Percentiles rank a stretch among this genome's conserved stretches.
Evolutionary conservation across 2,888 invertebrate genomes (phyloP).

Genomic region (Campoplex nolae): DNA sequence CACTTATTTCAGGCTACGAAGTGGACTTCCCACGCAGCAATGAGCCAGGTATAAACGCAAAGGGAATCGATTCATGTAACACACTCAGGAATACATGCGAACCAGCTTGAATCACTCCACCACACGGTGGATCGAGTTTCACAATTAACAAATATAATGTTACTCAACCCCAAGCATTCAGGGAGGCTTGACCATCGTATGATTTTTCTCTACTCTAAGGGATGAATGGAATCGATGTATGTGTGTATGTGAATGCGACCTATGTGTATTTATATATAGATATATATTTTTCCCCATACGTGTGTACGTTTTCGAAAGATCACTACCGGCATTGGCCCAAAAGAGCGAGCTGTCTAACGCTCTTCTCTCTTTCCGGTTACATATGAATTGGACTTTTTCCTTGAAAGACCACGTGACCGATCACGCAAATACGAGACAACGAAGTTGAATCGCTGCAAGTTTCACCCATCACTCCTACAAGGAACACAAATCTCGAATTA

Average conservation of each 20-base stretch:
- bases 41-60: conserved; percentile 58
- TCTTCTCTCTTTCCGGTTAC: conserved; percentile 61
- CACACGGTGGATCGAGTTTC: conserved; percentile 78
- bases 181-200: conserved; percentile 77
- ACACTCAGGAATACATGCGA: conserved; percentile 10
- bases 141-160: conserved; percentile 84
- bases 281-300: not conserved
- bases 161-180: conserved; percentile 77
- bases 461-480: conserved; percentile 19
- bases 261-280: not conserved
- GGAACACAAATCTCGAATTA: conserved; percentile 55
- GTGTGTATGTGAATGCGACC: not conserved
- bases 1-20: conserved; percentile 28
- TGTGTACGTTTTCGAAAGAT: conserved; percentile 20
- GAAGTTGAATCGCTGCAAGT: conserved; percentile 30
- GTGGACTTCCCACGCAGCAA: conserved; percentile 63
- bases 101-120: conserved; percentile 48
- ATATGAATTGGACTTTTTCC: conserved; percentile 18
- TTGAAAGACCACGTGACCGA: conserved; percentile 43
- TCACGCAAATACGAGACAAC: conserved; percentile 46
- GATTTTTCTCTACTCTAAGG: conserved; percentile 35
- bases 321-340: conserved; percentile 11
- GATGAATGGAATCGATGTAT: conserved; percentile 57
- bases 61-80: conserved; percentile 37
- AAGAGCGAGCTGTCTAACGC: conserved; percentile 33